phyloP scores from a whole-genome alignment of 1,140 invertebrate species.

The Cotesia typhae region DNA sequence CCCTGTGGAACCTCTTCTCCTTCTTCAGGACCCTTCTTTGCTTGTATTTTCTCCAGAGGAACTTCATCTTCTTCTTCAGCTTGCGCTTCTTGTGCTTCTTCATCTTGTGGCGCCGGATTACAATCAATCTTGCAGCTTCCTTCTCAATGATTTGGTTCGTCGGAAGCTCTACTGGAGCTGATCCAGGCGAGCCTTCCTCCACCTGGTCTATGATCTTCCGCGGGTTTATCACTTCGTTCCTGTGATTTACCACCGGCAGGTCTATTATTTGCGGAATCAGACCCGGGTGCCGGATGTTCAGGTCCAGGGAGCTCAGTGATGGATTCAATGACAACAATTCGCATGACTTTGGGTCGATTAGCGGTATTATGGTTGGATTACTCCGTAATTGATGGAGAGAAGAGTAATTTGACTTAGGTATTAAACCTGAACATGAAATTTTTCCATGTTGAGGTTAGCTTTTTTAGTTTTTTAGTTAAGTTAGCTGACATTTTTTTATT shows the following conservation, averaged over 20 bases:
- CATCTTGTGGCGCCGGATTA: slow-evolving; percentile 84
- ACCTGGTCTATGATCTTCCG: slow-evolving; percentile 32
- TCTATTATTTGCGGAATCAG: slow-evolving; percentile 21
- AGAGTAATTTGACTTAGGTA: no score
- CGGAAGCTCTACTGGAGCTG: slow-evolving; percentile 45
- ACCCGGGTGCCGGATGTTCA: not conserved
- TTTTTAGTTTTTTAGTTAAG: no score
- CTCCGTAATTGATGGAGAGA: no score
- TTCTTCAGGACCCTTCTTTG: slow-evolving; percentile 75
- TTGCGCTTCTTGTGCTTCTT: slow-evolving; percentile 86
- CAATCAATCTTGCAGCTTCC: slow-evolving; percentile 77
- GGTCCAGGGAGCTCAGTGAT: not conserved
- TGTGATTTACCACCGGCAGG: not conserved
- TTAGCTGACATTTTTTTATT: no score
- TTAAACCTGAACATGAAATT: no score
- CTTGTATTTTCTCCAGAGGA: slow-evolving; percentile 75
- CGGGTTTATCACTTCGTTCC: slow-evolving; percentile 1
- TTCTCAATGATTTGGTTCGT: slow-evolving; percentile 62
- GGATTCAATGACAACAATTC: not conserved
- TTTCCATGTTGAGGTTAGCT: no score
- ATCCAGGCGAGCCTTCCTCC: slow-evolving; percentile 45
- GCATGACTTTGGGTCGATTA: no score
- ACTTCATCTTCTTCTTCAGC: slow-evolving; percentile 79
- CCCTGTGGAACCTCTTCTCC: slow-evolving; percentile 80
- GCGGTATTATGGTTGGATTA: no score